These are phyloP conservation scores for Melanotaenia parkinsoni DNA, from an alignment of 2,797 vertebrate genomes.

Conservation along the genomic window DNA sequence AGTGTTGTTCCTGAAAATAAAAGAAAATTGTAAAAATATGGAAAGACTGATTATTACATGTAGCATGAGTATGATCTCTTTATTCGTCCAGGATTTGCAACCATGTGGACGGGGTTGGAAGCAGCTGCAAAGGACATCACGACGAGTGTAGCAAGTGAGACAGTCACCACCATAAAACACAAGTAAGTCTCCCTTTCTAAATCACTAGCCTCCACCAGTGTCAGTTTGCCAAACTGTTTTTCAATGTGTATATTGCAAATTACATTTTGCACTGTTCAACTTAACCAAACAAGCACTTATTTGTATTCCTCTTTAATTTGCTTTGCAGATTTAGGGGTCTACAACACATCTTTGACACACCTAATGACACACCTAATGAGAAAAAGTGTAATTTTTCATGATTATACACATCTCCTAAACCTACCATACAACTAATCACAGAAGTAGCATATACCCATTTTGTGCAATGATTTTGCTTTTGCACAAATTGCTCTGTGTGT, in stretches of 20 bases:
- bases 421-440: conserved; percentile 45
- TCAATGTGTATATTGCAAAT: conserved; percentile 33
- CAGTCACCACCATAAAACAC: conserved; percentile 93
- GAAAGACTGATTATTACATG: neutral
- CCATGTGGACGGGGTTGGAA: conserved; percentile 97
- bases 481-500: conserved; percentile 6
- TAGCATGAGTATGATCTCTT: neutral
- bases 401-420: conserved; percentile 33
- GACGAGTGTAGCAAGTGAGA: conserved; percentile 92
- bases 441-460: conserved; percentile 41
- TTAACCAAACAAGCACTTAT: conserved; percentile 54
- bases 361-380: conserved; percentile 76
- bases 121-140: conserved; percentile 92
- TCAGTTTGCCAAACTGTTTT: conserved; percentile 27
- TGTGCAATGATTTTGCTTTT: conserved; percentile 29
- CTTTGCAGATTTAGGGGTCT: conserved; percentile 87
- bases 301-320: conserved; percentile 68
- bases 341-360: conserved; percentile 75
- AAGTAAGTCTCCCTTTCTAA: conserved; percentile 85
- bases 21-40: neutral
- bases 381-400: conserved; percentile 60
- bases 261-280: conserved; percentile 31
- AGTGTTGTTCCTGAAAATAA: neutral
- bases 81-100: conserved; percentile 88
- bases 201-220: neutral